Percentiles rank a stretch among this genome's conserved stretches.
phyloP scores from a whole-genome alignment of 2,113 vertebrate genomes.

The Piprites chloris region DNA sequence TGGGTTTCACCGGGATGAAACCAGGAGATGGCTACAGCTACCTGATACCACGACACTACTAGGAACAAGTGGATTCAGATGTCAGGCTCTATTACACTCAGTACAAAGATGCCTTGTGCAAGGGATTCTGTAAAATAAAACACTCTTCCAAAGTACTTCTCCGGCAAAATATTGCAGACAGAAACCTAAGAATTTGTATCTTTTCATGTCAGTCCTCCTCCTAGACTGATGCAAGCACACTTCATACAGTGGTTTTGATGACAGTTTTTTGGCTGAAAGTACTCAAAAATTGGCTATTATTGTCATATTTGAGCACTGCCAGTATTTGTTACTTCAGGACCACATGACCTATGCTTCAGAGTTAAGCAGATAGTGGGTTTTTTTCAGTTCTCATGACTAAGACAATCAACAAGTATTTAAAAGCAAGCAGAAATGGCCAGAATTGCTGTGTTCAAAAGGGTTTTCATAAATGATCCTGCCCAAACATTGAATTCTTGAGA shows the following conservation, averaged over 20 bases:
- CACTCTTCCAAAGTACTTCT: neutral
- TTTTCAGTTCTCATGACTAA: neutral
- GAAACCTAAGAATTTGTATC: neutral
- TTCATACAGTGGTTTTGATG: neutral
- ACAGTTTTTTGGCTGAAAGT: neutral
- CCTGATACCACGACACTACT: conserved; percentile 54
- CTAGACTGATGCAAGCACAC: neutral
- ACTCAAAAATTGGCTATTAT: neutral
- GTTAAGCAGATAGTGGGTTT: neutral
- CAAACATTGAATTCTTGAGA: neutral
- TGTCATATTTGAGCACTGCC: neutral
- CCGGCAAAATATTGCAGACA: neutral
- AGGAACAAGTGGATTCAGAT: conserved; percentile 62
- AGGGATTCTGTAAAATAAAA: conserved; percentile 16
- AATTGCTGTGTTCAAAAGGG: neutral
- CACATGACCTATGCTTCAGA: neutral
- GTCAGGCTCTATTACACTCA: conserved; percentile 45
- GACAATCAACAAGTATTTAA: neutral
- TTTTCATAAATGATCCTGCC: neutral
- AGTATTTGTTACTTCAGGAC: neutral
- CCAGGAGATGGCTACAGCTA: conserved; percentile 47
- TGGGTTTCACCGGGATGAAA: conserved; percentile 53
- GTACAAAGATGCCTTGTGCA: neutral
- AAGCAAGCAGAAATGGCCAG: neutral
- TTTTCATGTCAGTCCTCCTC: neutral